Base-by-base conservation (phyloP, 2,797 vertebrate species). In the Pitangus sulphuratus region DNA sequence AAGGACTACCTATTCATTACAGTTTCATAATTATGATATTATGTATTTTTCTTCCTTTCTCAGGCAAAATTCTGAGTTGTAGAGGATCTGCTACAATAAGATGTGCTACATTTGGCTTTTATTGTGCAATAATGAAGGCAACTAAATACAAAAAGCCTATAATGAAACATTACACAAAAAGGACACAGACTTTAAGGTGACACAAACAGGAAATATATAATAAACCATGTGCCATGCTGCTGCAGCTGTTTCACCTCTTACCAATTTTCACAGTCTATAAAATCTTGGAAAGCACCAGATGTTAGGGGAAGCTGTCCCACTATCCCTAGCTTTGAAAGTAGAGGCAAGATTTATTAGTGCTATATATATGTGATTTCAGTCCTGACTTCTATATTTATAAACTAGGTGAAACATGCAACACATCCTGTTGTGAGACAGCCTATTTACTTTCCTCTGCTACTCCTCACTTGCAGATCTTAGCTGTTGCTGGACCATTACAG, bases 261-360 rank as follows among this genome's bases (percentile, higher is more conserved):
- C 83, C 61, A 86, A 31, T 95, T 95, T 92, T 96, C 94, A 95
- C 57, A 91, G 94, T 83, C 96, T 96, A 88, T 96, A 97, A 96
- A 97, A 91, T 72, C 78, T 57, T 84, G 70, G 76, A 96, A 96
- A 89, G 71, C 57, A 84, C 94, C 95, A 96, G 92, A 92, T 97
- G 95, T 97, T 93, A 86, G 74, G 70, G 37, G 78, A 95, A 91
- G 79, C 66, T 91, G 42, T 90, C 75, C 50, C 77, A 83, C 24
- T 91, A 61, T 92, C 51, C 39, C 70, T 70, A 56, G 74, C 69
- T 97, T 96, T 95, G 82, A 94, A 95, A 95, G 82, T 45, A 82
- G 48, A 93, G 28, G 35, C 33, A 94, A 85, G 89, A 96, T 97
- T 97, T 97, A 96, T 89, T 91, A 78, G n/a, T 25, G 22, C 75